Base-by-base conservation (phyloP, 2,888 invertebrate species). In the Fissipunctia ypsillon region DNA sequence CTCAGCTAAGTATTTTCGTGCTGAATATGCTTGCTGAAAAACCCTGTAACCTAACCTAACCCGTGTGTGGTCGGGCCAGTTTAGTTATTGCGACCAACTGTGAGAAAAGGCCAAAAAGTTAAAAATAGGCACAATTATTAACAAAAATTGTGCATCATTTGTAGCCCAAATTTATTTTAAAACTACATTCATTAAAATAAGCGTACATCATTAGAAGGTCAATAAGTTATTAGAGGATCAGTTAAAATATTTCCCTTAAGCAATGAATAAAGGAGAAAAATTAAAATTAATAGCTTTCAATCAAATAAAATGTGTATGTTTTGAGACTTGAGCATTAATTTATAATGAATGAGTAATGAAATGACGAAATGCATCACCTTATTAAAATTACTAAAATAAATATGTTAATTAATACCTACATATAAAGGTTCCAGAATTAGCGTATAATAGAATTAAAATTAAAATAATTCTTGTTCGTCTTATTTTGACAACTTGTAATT, bases 301-400 rank as follows among this genome's bases (percentile, higher is more conserved):
- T 31, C 25, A 78, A 75, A 75, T 77, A 69, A 77, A 77, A 57
- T 75, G 77, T 69, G 77, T 69, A 69, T 77, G 74, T 75, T 69
- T 50, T 76, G 45, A 65, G 65, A 73, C 56, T 45, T 65, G 38
- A 38, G n/a, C 28, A 31, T 64, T 74, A 25, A 57, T 69, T 75
- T 50, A 43, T 68, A 74, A 35, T 66, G 45, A 76, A 31, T 56
- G n/a, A n/a, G n/a, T n/a, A n/a, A n/a, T n/a, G n/a, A n/a, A 66
- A 74, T 50, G 22, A 69, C 35, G 43, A 69, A 57, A 69, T 50
- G 22, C 45, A 74, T n/a, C 22, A 43, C 48, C 31, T 35, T 56
- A 76, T 41, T 68, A 57, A 77, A 76, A 31, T 41, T 16, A 69
- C 52, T 73, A 48, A 72, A 56, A 56, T 0, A 14, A 28, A 35